These are phyloP conservation scores for Gadopsis bispinosus DNA, from an alignment of 2,797 vertebrate species.

Conservation along the genomic window DNA sequence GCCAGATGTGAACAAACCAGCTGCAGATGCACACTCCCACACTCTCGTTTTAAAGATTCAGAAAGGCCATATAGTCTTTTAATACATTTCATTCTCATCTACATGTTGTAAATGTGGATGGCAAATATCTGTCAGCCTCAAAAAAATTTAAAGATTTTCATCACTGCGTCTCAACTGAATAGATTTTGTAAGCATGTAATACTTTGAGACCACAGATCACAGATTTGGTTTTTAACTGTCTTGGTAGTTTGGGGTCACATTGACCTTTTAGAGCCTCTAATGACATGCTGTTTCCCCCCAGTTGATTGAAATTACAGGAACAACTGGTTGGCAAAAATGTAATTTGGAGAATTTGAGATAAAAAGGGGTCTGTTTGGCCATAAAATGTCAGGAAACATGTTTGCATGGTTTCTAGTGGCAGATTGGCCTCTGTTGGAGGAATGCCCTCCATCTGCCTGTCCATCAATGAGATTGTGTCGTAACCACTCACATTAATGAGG, in stretches of 20 bases:
- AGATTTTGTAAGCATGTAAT: background rate
- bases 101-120: background rate
- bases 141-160: too few species aligned
- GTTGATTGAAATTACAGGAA: background rate
- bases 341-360: background rate
- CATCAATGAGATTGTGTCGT: background rate
- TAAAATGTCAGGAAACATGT: background rate
- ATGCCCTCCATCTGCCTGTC: background rate
- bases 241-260: too few species aligned
- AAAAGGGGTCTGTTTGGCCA: background rate
- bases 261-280: too few species aligned
- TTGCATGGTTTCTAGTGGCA: background rate
- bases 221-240: too few species aligned
- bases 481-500: background rate
- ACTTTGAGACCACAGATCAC: background rate
- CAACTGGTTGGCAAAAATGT: background rate
- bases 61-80: background rate
- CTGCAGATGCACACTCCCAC: background rate
- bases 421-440: background rate
- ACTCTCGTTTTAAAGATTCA: constrained; percentile 1
- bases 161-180: background rate
- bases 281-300: too few species aligned
- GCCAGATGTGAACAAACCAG: background rate
- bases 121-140: background rate
- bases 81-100: background rate